Evolutionary conservation across 2,888 invertebrate species (phyloP), one percentile per base, ranked within the genome.

Genomic region (Pollenia amentaria): DNA sequence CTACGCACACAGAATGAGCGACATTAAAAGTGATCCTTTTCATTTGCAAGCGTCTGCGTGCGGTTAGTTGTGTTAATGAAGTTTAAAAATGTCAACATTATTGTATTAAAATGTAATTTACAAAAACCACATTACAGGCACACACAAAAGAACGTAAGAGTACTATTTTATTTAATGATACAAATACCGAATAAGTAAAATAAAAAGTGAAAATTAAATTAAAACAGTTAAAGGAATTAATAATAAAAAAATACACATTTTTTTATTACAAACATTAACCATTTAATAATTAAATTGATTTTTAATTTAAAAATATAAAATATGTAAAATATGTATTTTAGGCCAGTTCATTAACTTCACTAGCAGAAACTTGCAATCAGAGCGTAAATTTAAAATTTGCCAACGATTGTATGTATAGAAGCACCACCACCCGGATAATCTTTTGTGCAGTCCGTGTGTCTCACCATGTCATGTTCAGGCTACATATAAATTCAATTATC

Each of bases 61-160:
- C 18, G 86, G 86, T 87, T 87, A 84, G 80, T 84, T 84, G 86
- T 87, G 86, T 83, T 87, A 87, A 87, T 87, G 86, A 84, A 87
- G 86, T 87, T 87, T 87, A 77, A 80, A 87, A 87, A 83, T 84
- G 83, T 87, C 83, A 87, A 87, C 86, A 77, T 87, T 84, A 80
- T 84, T 87, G 83, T 73, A 79, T 87, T 84, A 80, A 83, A 87
- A 80, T 84, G 86, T 84, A 83, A 87, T 87, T 87, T 77, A 77
- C 79, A 67, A 67, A 72, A 83, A 87, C 86, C 86, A 53, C 85
- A 87, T 67, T 42, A 51, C 70, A 18, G 29, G 1, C 38, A 18
- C 9, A 67, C 51, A 77, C 77, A 57, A 11, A 40, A 3, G 55
- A 62, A 60, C 10, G n/a, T 10, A 57, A 65, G 21, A 65, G 48